Evolutionary conservation across 2,797 vertebrate species (phyloP).

Genomic region (Sorex maritimensis): DNA sequence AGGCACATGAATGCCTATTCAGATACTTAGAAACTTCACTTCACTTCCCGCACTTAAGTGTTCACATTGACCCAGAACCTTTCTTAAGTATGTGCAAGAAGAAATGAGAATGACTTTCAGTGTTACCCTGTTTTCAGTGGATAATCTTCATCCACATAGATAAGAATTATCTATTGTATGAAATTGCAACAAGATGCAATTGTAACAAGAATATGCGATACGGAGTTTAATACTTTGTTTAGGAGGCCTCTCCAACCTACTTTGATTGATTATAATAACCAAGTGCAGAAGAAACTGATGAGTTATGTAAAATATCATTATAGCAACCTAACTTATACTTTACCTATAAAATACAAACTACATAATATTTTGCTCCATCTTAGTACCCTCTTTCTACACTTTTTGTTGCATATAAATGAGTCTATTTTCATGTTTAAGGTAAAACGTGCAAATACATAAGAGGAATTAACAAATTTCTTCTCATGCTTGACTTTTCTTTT

Average conservation of each 20-base stretch:
- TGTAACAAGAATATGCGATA: not conserved
- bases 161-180: too few relatives aligned
- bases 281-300: not conserved
- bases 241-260: not conserved
- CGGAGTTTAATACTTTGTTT: not conserved
- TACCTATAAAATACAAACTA: not conserved
- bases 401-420: not conserved
- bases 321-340: not conserved
- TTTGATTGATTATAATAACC: too few relatives aligned
- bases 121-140: not conserved
- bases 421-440: not conserved
- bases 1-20: not conserved
- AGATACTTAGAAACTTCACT: not conserved
- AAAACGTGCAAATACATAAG: not conserved
- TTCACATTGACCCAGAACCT: not conserved
- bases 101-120: not conserved
- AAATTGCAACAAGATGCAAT: not conserved
- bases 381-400: not conserved
- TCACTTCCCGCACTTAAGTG: not conserved
- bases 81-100: not conserved
- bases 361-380: too few relatives aligned
- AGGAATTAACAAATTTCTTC: not conserved
- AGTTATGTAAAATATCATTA: not conserved
- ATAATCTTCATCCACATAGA: not conserved
- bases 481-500: not conserved